Evolutionary conservation across 1,140 invertebrate genomes (phyloP), one percentile per base, ranked within the genome.

Genomic region (Pemphigus obesinymphae): DNA sequence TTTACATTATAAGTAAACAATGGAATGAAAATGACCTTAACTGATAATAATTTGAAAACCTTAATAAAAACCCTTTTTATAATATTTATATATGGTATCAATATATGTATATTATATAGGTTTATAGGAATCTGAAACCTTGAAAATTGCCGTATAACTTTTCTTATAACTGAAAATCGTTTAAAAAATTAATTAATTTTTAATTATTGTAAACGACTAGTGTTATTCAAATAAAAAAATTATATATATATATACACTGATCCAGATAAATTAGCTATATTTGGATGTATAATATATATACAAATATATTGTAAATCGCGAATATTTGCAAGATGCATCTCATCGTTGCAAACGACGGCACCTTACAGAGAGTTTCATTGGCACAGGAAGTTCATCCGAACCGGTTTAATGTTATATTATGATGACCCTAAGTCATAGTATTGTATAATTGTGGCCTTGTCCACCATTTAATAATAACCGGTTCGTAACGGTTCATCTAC

Each of bases 371-470:
- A 37, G 13, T 40, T 20, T 43, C 53, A 45, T 80, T 63, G 55
- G 55, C 55, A 80, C 53, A 80, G 76, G 76, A 80, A 80, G 76
- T 80, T 43, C 63, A 63, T 80, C 55, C 37, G 31, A 80, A 80
- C 76, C 76, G 76, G 76, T 80, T 80, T 40, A 80, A 53, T 53
- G 34, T 55, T 80, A 80, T 43, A 26, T 80, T 37, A 63, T 80
- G 76, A 80, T 80, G 76, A 80, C 76, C 76, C 76, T 63, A 63
- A 63, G 68, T 48, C 68, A 6, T 34, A 26, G 55, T 80, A 29
- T 80, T 80, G 76, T 63, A 80, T 80, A 80, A 80, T 55, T 61
- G 76, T 80, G 76, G 23, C 76, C 76, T 80, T 80, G 76, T 80
- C 40, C 34, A 80, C 23, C 55, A 45, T 80, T 63, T 63, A 63